Conservation (phyloP, 2,113 vertebrate species). For the Sinocyclocheilus anophthalmus region DNA sequence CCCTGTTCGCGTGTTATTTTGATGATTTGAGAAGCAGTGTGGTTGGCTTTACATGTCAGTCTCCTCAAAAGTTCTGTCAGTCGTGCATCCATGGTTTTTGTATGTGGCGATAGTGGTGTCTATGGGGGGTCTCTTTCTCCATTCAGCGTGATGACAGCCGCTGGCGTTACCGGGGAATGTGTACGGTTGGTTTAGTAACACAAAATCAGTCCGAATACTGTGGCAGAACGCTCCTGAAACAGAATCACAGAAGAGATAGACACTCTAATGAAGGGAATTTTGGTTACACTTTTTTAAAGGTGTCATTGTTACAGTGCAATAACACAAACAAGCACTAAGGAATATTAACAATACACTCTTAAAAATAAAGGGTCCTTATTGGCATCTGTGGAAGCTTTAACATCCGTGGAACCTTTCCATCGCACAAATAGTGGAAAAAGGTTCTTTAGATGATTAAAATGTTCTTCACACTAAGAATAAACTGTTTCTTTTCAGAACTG, state of each 20-base stretch:
- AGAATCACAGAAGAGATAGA: neutral
- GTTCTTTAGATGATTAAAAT: neutral
- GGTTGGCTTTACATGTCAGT: neutral
- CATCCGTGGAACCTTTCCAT: too few species aligned
- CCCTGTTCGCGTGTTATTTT: neutral
- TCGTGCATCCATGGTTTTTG: accelerated
- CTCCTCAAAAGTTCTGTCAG: accelerated
- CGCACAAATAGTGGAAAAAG: neutral
- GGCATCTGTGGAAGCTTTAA: neutral
- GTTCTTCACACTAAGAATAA: too few species aligned
- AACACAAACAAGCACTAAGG: neutral
- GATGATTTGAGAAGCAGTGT: neutral
- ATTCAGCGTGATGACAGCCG: neutral
- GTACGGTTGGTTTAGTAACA: neutral
- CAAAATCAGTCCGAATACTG: neutral
- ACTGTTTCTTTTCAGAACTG: neutral
- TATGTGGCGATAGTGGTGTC: neutral
- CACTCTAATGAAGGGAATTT: neutral
- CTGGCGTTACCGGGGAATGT: neutral
- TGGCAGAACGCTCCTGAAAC: neutral
- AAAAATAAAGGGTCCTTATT: too few species aligned
- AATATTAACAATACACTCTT: too few species aligned
- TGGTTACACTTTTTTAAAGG: neutral
- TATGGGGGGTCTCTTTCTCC: neutral
- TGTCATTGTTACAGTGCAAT: neutral